Conservation (phyloP, 2,888 invertebrate species). For the Hydroisotoma schaefferi region DNA sequence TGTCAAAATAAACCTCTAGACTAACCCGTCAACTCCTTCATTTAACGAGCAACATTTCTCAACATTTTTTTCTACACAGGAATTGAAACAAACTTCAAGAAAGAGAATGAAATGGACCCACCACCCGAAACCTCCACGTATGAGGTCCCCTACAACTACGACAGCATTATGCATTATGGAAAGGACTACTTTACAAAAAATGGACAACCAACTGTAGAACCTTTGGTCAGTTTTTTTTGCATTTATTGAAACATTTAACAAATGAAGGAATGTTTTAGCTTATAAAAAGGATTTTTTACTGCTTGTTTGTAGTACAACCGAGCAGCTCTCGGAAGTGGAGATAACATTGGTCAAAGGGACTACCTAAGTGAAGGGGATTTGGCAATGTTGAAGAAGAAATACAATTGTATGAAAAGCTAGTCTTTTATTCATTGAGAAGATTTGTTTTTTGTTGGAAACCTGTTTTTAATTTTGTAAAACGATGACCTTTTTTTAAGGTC, state of each 20-base stretch:
- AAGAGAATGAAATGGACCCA: slow-evolving; percentile 27
- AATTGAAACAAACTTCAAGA: slow-evolving; percentile 31
- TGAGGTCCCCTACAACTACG: slow-evolving; percentile 33
- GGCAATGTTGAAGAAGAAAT: slow-evolving; percentile 29
- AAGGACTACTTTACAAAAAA: slow-evolving; percentile 31
- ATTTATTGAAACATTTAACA: no score
- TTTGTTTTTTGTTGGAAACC: not conserved
- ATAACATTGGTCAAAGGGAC: slow-evolving; percentile 37
- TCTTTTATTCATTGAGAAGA: not conserved
- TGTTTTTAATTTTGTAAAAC: not conserved
- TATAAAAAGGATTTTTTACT: no score
- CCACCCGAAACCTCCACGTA: slow-evolving; percentile 14
- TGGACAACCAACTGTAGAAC: slow-evolving; percentile 23
- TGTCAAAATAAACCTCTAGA: not conserved
- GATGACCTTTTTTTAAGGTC: not conserved
- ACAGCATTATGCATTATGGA: slow-evolving; percentile 42
- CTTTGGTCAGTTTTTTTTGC: slow-evolving; percentile 30
- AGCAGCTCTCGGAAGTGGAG: slow-evolving; percentile 15
- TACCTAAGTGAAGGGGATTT: slow-evolving; percentile 31
- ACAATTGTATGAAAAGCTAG: slow-evolving; percentile 23
- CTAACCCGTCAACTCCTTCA: not conserved
- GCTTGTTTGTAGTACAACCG: slow-evolving; percentile 22
- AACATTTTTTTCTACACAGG: slow-evolving; percentile 14
- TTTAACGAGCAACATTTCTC: not conserved
- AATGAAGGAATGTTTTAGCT: no score